Evolutionary conservation across 2,797 vertebrate species (phyloP).

Genomic region (Babyrousa celebensis): DNA sequence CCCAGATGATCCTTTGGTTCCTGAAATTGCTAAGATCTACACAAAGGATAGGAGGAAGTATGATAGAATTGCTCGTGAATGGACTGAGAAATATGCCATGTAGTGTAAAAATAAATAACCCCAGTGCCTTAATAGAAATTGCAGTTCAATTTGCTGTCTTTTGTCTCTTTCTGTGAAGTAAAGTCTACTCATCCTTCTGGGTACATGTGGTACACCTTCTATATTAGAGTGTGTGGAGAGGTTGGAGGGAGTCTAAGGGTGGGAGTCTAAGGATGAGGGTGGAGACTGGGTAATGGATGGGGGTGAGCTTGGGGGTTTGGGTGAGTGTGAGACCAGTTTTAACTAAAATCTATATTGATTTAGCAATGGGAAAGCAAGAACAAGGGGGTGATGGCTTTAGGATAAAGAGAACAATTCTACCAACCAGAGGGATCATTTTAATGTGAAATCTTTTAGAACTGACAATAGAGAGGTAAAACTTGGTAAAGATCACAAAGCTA

Average conservation of each 20-base stretch:
- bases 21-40: not conserved
- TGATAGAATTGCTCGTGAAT: not conserved
- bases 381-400: not conserved
- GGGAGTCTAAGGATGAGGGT: too few species aligned
- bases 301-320: not conserved
- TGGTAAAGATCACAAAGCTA: not conserved
- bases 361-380: not conserved
- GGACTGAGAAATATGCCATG: constrained; percentile 21
- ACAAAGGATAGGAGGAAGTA: not conserved
- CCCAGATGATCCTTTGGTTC: not conserved
- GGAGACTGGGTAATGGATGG: not conserved
- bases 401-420: not conserved
- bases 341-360: not conserved
- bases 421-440: not conserved
- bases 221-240: not conserved
- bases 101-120: not conserved
- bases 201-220: not conserved
- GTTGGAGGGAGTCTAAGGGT: too few species aligned
- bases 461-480: not conserved
- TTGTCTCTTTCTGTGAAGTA: not conserved
- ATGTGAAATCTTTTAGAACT: not conserved
- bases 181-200: not conserved
- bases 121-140: not conserved
- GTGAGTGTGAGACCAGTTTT: not conserved
- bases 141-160: not conserved